Evolutionary conservation across 2,888 invertebrate species (phyloP), one percentile per base, ranked within the genome.

Genomic region (Mamestra brassicae): DNA sequence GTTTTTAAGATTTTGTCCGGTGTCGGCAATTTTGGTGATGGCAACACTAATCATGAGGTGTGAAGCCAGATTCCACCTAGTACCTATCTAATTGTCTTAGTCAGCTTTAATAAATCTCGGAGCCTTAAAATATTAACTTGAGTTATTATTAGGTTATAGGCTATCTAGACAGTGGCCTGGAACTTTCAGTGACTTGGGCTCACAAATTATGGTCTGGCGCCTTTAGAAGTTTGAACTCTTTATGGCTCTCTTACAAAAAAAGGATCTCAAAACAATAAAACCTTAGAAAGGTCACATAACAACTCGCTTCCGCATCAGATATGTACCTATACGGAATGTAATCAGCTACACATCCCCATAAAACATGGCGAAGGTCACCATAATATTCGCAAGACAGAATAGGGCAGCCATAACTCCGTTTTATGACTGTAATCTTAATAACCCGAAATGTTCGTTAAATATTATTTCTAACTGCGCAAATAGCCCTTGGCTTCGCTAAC

Each of bases 401-500:
- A 62, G 58, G 69, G 58, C 52, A 47, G 50, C 69, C 70, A 76
- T 80, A 76, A 76, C 82, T 80, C 50, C 69, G 62, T 80, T 81
- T 82, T 80, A 82, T 68, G 69, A 38, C 72, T 72, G 57, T 76
- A 83, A 82, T 82, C 83, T 76, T 76, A 80, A 83, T 79, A 80
- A 70, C 71, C 80, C 80, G n/a, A 82, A 82, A 83, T 80, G 80
- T 76, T 68, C 65, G 63, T 65, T 76, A 66, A 82, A 82, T 76
- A 76, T 83, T 77, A 81, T 81, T 74, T 78, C 78, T 55, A 61
- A 82, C 70, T 57, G 74, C 63, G 70, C 54, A 82, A 82, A 81
- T 77, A 80, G 45, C 63, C 62, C 2, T 52, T 55, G 65, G 57
- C 62, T 55, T 26, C 57, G 26, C 47, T 45, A 70, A 74, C 67